Evolutionary conservation across 1,140 invertebrate species (phyloP), one percentile per base, ranked within the genome.

Genomic region (Brachionus paranguensis): DNA sequence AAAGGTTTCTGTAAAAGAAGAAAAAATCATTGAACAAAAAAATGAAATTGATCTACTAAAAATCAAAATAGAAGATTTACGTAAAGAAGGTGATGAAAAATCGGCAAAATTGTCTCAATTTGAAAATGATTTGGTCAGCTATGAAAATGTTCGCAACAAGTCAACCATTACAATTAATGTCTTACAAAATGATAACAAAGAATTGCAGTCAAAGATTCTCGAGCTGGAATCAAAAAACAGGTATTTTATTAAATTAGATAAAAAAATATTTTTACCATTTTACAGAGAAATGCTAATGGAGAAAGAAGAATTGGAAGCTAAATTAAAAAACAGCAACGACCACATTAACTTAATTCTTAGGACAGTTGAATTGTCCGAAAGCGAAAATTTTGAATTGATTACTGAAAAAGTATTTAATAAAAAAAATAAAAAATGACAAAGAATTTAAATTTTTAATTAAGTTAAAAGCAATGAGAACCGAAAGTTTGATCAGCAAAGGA

Each of bases 221-320:
- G 87, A 89, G 47, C 84, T 89, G 37, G 88, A 89, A 85, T 78
- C 86, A 27, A 86, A 87, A 64, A 85, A 87, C 11, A 87, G 88
- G 88, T 88, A 72, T 11, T 37, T 11, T 37, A 12, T 14, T 12
- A 5, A 33, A n/a, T 70, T 4, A 14, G 33, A 33, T 68, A 37
- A 29, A 70, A 65, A 11, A 65, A 27, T 65, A 24, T 27, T 33
- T 41, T 33, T 14, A 33, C 11, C 27, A 14, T 68, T 20, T 68
- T n/a, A 33, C 10, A 72, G 68, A 43, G 17, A 43, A 24, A 43
- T 43, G 1, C 37, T 43, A 17, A 17, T n/a, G 17, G 68, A 72
- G n/a, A 72, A 72, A 72, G 37, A 72, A 72, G 70, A 84, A 50
- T 85, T 86, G 20, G 87, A 88, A 55, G 74, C 85, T 5, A 84